These are phyloP conservation scores for Schlechtendalia chinensis DNA, from an alignment of 1,140 invertebrate genomes.

Conservation along the genomic window DNA sequence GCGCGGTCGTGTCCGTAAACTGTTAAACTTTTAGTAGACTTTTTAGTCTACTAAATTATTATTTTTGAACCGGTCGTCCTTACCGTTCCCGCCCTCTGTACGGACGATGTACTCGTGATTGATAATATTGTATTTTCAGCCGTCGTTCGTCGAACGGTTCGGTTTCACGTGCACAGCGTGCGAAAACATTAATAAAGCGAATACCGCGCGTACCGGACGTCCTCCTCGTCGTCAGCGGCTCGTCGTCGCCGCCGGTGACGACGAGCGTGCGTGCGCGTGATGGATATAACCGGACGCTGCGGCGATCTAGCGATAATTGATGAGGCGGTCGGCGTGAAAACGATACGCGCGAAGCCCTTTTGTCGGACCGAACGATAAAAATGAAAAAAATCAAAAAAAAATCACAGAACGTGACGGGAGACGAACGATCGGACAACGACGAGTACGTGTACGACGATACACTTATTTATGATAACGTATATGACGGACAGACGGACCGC, in stretches of 20 bases:
- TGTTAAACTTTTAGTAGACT: no score
- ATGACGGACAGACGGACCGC: background rate
- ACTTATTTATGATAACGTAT: background rate
- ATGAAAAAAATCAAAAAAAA: no score
- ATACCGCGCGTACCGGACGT: background rate
- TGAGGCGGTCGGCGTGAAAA: slow-evolving; percentile 29
- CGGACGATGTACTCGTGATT: no score
- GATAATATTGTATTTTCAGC: no score
- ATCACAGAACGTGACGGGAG: background rate
- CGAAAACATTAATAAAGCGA: background rate
- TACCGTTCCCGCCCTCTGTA: no score
- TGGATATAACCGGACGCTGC: no score
- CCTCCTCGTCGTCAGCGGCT: background rate
- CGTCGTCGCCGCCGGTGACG: background rate
- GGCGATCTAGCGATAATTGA: background rate
- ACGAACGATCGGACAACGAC: background rate
- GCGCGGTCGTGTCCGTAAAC: no score
- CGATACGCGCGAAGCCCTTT: background rate
- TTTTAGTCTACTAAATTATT: no score
- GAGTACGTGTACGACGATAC: background rate
- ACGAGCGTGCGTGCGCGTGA: background rate
- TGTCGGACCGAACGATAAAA: background rate
- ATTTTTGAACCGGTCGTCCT: no score
- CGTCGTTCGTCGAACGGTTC: no score
- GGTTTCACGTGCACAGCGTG: no score